These are phyloP conservation scores for Drosophila albomicans DNA, from an alignment of 1,140 invertebrate species.

Conservation along the genomic window DNA sequence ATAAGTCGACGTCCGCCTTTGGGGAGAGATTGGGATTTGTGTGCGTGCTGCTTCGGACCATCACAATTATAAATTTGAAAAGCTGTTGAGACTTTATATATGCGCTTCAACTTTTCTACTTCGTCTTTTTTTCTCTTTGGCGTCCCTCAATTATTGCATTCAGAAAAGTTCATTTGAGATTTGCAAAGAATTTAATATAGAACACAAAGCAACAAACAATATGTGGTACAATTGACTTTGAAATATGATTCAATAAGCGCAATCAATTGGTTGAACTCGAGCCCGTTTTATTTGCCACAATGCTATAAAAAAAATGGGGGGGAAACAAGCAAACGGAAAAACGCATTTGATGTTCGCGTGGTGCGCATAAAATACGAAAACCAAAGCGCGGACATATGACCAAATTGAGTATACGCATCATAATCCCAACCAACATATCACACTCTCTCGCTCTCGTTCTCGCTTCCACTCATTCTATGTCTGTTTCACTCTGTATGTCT, in stretches of 20 bases:
- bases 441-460: neutral
- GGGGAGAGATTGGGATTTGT: neutral
- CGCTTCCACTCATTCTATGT: neutral
- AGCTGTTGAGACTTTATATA: slow-evolving; percentile 11
- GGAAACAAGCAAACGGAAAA: slow-evolving; percentile 28
- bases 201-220: neutral
- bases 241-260: slow-evolving; percentile 36
- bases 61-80: slow-evolving; percentile 44
- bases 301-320: slow-evolving; percentile 27
- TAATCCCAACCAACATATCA: slow-evolving; percentile 21
- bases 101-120: slow-evolving; percentile 1
- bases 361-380: slow-evolving; percentile 24
- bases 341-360: slow-evolving; percentile 42
- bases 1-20: slow-evolving; percentile 9
- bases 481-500: slow-evolving; percentile 14
- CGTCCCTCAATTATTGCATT: neutral
- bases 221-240: neutral
- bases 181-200: slow-evolving; percentile 11
- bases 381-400: slow-evolving; percentile 20
- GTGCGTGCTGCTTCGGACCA: slow-evolving; percentile 32
- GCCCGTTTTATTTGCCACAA: slow-evolving; percentile 37
- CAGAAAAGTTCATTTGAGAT: neutral
- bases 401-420: slow-evolving; percentile 27
- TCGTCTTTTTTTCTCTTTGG: too few relatives aligned
- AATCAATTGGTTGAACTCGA: slow-evolving; percentile 58